Evolutionary conservation across 2,888 invertebrate genomes (phyloP).

Genomic region (Mycalesis mineus): DNA sequence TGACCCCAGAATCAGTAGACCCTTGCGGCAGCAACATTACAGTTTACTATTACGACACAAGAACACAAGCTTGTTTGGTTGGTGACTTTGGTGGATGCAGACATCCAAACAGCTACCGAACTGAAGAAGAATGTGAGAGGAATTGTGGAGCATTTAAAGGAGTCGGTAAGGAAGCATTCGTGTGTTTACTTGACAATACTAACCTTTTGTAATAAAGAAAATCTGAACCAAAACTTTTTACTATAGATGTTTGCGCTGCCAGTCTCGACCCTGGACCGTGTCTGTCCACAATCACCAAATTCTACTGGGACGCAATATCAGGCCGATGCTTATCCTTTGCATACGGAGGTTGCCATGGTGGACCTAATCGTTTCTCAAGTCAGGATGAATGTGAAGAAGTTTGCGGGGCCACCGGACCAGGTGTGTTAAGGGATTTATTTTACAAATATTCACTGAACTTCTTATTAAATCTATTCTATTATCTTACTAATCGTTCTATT

Average conservation of each 20-base stretch:
- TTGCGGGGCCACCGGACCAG: conserved; percentile 70
- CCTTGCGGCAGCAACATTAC: conserved; percentile 82
- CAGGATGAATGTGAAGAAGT: conserved; percentile 85
- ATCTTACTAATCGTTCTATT: too few relatives aligned
- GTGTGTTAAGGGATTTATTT: conserved; percentile 36
- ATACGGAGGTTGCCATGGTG: conserved; percentile 91
- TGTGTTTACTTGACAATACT: too few relatives aligned
- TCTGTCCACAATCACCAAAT: conserved; percentile 80
- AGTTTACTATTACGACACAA: conserved; percentile 86
- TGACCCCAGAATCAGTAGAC: conserved; percentile 80
- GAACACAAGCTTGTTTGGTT: conserved; percentile 75
- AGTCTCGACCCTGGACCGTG: conserved; percentile 85
- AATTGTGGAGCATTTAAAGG: conserved; percentile 85
- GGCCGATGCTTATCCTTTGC: conserved; percentile 83
- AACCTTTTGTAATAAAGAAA: background rate
- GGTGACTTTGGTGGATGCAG: conserved; percentile 81
- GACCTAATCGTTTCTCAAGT: conserved; percentile 88
- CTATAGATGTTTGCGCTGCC: conserved; percentile 84
- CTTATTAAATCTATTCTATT: background rate
- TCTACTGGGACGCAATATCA: conserved; percentile 81
- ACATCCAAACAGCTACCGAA: conserved; percentile 84
- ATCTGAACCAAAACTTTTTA: background rate
- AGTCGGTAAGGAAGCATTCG: conserved; percentile 71
- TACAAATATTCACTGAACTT: background rate
- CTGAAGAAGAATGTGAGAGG: conserved; percentile 86